Evolutionary conservation across 2,797 vertebrate species (phyloP), one percentile per base, ranked within the genome.

Genomic region (Molothrus ater): DNA sequence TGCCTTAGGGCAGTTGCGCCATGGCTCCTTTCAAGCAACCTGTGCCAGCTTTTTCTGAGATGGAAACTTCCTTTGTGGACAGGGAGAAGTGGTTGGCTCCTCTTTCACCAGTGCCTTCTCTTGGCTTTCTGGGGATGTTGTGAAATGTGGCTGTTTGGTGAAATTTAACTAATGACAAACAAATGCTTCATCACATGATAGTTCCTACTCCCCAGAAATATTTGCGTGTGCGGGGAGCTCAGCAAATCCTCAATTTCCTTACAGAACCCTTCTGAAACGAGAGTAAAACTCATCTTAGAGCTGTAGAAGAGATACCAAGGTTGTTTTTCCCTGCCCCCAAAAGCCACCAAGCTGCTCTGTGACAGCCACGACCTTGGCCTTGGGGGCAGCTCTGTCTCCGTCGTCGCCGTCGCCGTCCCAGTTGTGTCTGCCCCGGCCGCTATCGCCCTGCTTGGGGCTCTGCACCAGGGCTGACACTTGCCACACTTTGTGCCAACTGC

Each of bases 391-490:
- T 64, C 86, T 95, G 94, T 90, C 96, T 91, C 91, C 38, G 86
- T 64, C 25, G 66, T 61, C 14, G 19, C 90, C 88, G 88, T 96
- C 91, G 54, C 59, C 36, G 32, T 38, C 75, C 32, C 90, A 96
- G 96, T 98, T 98, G 80, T 98, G 98, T 98, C 98, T 98, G 97
- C 90, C 90, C 47, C 5, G 83, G 29, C 72, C 66, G 74, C 95
- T 98, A 96, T 98, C 96, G 65, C 85, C 79, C 40, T 86, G 95
- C 97, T 95, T 96, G 96, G 98, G 93, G 95, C 96, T 97, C 90
- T 73, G 64, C 86, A 73, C 86, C 25, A 14, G 5, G 47, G 10
- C 20, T 81, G 78, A 84, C 65, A 38, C 61, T 92, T 88, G 66
- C 69, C 69, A 71, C 13, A 43, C 6, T 79, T 83, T 17, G 38